phyloP scores from a whole-genome alignment of 2,888 invertebrate genomes.

The Drosophila helvetica region DNA sequence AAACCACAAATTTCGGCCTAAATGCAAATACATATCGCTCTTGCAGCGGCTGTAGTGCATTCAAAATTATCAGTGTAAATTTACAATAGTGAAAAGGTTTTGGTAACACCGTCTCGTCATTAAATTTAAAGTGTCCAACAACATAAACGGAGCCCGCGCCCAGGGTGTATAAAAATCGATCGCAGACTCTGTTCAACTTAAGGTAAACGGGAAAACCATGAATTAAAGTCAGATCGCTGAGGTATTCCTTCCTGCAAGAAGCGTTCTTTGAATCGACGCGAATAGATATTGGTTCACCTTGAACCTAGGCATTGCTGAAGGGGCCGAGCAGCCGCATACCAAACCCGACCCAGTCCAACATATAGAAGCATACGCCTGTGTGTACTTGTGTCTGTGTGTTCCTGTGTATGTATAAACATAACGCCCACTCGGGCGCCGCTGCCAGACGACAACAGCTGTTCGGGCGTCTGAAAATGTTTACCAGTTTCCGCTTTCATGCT shows the following conservation, averaged over 20 bases:
- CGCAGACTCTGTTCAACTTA: slow-evolving; percentile 18
- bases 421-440: slow-evolving; percentile 9
- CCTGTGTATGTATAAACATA: slow-evolving; percentile 34
- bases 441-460: slow-evolving; percentile 32
- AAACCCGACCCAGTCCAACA: slow-evolving; percentile 1
- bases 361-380: slow-evolving; percentile 5
- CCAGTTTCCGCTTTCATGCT: slow-evolving; percentile 7
- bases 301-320: slow-evolving; percentile 27
- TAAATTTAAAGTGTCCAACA: not conserved
- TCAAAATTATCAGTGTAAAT: slow-evolving; percentile 32
- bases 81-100: not conserved
- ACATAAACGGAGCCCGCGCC: not conserved
- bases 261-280: not conserved
- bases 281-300: slow-evolving; percentile 31
- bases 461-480: not conserved
- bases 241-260: not conserved
- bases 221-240: slow-evolving; percentile 21
- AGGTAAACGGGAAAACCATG: slow-evolving; percentile 30
- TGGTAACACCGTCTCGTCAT: not conserved
- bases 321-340: slow-evolving; percentile 5
- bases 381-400: slow-evolving; percentile 14
- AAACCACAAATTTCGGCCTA: slow-evolving; percentile 28
- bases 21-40: slow-evolving; percentile 62
- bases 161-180: slow-evolving; percentile 32
- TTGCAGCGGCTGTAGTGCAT: slow-evolving; percentile 43